Conservation (phyloP, 2,113 vertebrate genomes). For the Monarcha castaneiventris region DNA sequence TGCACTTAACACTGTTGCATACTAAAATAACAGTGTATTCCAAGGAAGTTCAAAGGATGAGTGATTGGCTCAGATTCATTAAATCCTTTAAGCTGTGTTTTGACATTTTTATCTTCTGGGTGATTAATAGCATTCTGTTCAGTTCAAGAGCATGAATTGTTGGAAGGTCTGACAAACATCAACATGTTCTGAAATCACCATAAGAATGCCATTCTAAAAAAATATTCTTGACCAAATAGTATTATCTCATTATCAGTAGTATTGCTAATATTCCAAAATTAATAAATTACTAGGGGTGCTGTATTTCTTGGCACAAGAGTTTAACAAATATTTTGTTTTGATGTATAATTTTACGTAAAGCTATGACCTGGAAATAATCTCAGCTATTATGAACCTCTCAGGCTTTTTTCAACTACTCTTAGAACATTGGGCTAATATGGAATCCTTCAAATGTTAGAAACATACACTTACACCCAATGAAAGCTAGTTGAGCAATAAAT, state of each 20-base stretch:
- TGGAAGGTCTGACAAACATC: not conserved
- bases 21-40: not conserved
- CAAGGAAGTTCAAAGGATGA: not conserved
- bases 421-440: not conserved
- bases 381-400: not conserved
- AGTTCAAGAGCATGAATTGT: not conserved
- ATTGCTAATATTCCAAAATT: not conserved
- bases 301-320: not conserved
- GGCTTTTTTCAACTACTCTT: not conserved
- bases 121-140: not conserved
- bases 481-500: not conserved
- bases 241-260: not conserved
- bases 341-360: not conserved
- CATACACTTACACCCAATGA: not conserved
- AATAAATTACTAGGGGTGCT: not conserved
- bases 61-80: not conserved
- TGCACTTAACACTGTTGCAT: not conserved
- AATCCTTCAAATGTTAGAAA: not conserved
- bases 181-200: not conserved
- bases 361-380: not conserved
- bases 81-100: not conserved
- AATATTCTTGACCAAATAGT: not conserved
- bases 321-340: not conserved
- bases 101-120: constrained; percentile 17
- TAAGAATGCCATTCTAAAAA: not conserved